These are phyloP conservation scores for Colistium nudipinnis DNA, from an alignment of 2,113 vertebrate genomes.

Conservation along the genomic window DNA sequence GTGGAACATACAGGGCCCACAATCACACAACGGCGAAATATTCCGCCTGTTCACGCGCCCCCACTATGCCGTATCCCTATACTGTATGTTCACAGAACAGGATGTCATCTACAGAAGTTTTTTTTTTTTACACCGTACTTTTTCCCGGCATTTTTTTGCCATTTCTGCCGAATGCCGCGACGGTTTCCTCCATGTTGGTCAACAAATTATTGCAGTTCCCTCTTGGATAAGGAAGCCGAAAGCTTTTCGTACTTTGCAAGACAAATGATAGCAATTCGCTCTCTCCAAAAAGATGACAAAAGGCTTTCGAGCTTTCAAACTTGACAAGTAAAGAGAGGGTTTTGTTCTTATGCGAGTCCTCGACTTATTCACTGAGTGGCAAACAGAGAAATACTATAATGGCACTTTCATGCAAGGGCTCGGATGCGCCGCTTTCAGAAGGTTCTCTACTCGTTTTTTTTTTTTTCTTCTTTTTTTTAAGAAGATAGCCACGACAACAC, in stretches of 20 bases:
- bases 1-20: background rate
- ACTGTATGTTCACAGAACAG: too few species aligned
- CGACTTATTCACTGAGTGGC: conserved; percentile 37
- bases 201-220: conserved; percentile 51
- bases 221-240: conserved; percentile 34
- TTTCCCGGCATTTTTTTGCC: background rate
- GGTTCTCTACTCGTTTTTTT: conserved; percentile 33
- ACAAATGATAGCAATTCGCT: conserved; percentile 66
- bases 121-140: too few species aligned
- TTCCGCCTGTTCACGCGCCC: too few species aligned
- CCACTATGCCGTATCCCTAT: too few species aligned
- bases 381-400: conserved; percentile 44
- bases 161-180: background rate
- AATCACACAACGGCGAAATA: too few species aligned
- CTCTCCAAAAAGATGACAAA: conserved; percentile 53
- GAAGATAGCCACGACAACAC: conserved; percentile 11
- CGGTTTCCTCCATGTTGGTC: conserved; percentile 35
- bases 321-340: conserved; percentile 71
- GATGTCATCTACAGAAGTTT: background rate
- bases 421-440: conserved; percentile 16
- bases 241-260: conserved; percentile 65
- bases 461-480: conserved; percentile 39
- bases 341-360: conserved; percentile 46
- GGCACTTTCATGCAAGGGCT: conserved; percentile 37
- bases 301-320: conserved; percentile 70